Evolutionary conservation across 2,113 vertebrate genomes (phyloP).

Genomic region (Pipa parva): DNA sequence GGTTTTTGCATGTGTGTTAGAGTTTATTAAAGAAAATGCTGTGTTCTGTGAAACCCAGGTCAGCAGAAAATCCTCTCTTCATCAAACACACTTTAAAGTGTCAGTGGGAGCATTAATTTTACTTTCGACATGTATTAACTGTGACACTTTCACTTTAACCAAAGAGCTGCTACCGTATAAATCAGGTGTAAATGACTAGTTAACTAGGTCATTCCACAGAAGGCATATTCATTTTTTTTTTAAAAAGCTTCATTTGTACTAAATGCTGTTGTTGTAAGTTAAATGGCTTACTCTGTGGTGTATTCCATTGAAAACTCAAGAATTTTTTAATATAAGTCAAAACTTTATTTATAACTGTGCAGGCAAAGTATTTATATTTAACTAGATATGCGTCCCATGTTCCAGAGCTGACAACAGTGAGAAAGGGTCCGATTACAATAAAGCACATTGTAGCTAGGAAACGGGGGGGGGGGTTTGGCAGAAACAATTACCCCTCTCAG

Average conservation of each 20-base stretch:
- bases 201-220: slow-evolving; percentile 2
- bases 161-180: slow-evolving; percentile 6
- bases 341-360: too few species aligned
- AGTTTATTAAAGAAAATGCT: slow-evolving; percentile 10
- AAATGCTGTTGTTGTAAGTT: background rate
- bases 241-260: background rate
- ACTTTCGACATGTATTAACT: slow-evolving; percentile 16
- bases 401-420: too few species aligned
- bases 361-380: too few species aligned
- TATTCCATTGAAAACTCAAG: background rate
- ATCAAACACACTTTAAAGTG: slow-evolving; percentile 17
- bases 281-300: background rate
- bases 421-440: too few species aligned
- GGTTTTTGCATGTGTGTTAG: background rate
- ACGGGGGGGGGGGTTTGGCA: too few species aligned
- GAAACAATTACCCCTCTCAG: too few species aligned
- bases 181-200: slow-evolving; percentile 9
- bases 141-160: slow-evolving; percentile 17
- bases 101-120: slow-evolving; percentile 15
- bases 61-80: slow-evolving; percentile 33
- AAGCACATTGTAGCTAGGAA: too few species aligned
- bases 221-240: background rate
- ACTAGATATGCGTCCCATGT: too few species aligned
- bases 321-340: background rate
- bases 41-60: slow-evolving; percentile 3